Conservation (phyloP, 1,140 invertebrate species). For the Brachionus plicatilis region DNA sequence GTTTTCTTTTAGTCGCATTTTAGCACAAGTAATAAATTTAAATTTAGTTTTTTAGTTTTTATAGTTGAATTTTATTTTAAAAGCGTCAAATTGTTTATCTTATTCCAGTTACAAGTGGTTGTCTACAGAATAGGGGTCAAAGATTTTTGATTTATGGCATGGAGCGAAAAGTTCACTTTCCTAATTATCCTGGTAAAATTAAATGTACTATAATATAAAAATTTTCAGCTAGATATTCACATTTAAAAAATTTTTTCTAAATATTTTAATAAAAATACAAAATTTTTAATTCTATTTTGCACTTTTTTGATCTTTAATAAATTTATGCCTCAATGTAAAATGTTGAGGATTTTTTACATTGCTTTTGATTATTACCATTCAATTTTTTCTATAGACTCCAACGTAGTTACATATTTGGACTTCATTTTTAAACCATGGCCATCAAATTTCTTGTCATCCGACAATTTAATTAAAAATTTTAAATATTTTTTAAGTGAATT, state of each 20-base stretch:
- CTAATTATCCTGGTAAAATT: slow-evolving; percentile 25
- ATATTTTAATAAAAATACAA: too few relatives aligned
- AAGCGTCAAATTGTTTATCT: slow-evolving; percentile 17
- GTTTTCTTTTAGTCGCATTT: neutral
- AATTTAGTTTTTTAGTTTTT: neutral
- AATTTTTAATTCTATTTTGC: too few relatives aligned
- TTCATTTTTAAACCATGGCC: too few relatives aligned
- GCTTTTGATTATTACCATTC: too few relatives aligned
- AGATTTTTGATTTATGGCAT: slow-evolving; percentile 1
- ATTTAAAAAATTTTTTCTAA: neutral
- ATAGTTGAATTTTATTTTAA: neutral
- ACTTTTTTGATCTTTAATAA: too few relatives aligned
- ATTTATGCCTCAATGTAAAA: too few relatives aligned
- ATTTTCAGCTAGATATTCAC: neutral
- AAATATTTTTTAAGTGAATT: too few relatives aligned
- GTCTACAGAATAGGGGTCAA: neutral
- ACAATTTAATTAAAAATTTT: too few relatives aligned
- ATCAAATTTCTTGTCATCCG: too few relatives aligned
- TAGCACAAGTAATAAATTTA: neutral
- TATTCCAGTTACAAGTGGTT: slow-evolving; percentile 11
- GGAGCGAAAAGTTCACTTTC: neutral
- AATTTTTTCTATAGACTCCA: too few relatives aligned
- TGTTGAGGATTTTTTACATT: too few relatives aligned
- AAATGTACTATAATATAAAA: slow-evolving; percentile 20
- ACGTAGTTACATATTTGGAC: too few relatives aligned